Base-by-base conservation (phyloP, 2,888 invertebrate species). In the Argynnis bischoffii region DNA sequence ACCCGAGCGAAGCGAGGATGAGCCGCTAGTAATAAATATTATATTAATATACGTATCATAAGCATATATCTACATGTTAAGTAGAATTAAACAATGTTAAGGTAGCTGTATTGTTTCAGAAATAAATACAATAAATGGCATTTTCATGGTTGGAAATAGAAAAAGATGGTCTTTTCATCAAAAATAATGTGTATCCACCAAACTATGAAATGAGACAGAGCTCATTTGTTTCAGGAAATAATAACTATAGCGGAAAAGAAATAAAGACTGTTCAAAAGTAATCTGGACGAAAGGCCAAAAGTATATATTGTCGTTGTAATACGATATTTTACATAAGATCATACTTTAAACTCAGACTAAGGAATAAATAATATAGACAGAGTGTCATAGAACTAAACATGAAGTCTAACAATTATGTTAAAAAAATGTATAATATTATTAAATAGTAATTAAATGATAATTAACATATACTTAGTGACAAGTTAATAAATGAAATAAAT, bases 141-240 rank as follows among this genome's bases (percentile, higher is more conserved):
- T 66, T 70, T 68, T 46, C 59, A 63, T 60, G 64, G 63, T 56
- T 63, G 57, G 14, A 48, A 51, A 63, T 66, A 61, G 50, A 63
- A 66, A 70, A 66, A 66, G 61, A 61, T 47, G 53, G 60, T 61
- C 64, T 54, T 69, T 70, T 70, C 66, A 66, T 55, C 47, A 50
- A 64, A 57, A 68, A 64, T 66, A 71, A 69, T 72, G 69, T 55
- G 63, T 70, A 72, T 64, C 57, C 69, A 69, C 67, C 69, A 68
- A 65, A 69, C 71, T 67, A 67, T 71, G 69, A 71, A 72, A 71
- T 69, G 71, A 70, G 70, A 71, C 63, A 65, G 64, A 66, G 66
- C 69, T 73, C 69, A 73, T 73, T 73, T 73, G 69, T 73, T 73
- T 68, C 71, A 68, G 69, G 66, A 69, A 73, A 69, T 71, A 73